Conservation (phyloP, 2,113 vertebrate species). For the Amia ocellicauda region DNA sequence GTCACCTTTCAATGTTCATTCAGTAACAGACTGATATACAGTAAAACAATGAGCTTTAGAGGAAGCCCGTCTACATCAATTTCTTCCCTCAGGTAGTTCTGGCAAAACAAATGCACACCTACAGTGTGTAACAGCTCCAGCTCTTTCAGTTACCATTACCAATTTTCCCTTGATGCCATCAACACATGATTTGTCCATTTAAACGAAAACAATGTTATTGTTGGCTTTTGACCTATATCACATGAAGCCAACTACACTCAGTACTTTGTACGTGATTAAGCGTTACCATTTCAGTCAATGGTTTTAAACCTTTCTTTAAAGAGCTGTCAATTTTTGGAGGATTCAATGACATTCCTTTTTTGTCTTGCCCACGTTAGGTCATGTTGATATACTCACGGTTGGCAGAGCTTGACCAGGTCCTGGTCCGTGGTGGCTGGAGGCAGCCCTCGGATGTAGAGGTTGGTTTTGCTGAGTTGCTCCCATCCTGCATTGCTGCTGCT, state of each 20-base stretch:
- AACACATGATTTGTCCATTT: conserved; percentile 30
- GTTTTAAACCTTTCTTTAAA: too few species aligned
- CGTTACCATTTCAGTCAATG: too few species aligned
- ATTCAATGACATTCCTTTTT: too few species aligned
- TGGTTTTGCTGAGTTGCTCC: conserved; percentile 98
- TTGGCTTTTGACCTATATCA: conserved; percentile 12
- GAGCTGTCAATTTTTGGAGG: too few species aligned
- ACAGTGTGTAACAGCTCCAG: background rate
- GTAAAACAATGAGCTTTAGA: conserved; percentile 24
- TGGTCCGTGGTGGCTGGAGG: conserved; percentile 93
- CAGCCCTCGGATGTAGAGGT: conserved; percentile 96
- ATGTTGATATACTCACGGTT: conserved; percentile 99
- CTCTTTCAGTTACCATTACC: background rate
- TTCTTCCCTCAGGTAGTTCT: conserved; percentile 3
- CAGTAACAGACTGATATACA: conserved; percentile 26
- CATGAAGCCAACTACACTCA: background rate
- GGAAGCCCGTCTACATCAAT: conserved; percentile 9
- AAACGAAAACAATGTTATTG: conserved; percentile 30
- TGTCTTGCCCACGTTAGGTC: too few species aligned
- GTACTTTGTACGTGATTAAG: too few species aligned
- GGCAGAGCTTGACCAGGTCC: conserved; percentile 97
- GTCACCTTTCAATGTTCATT: conserved; percentile 36
- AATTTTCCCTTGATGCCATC: conserved; percentile 15
- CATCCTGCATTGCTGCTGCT: conserved; percentile 92
- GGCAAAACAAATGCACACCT: background rate